Evolutionary conservation across 2,113 vertebrate genomes (phyloP).

Genomic region (Pogona vitticeps): DNA sequence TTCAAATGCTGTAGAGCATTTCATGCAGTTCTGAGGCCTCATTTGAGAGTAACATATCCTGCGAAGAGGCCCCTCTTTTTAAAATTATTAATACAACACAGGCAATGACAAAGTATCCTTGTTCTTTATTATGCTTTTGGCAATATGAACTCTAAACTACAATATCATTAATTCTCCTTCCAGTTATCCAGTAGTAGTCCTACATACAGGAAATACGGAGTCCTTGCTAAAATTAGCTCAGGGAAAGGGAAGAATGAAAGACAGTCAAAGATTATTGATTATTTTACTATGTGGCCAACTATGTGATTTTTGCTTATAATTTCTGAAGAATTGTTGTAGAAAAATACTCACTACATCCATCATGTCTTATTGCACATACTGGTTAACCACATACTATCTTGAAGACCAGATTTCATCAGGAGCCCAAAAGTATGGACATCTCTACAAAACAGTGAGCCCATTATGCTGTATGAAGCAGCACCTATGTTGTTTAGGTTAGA

Average conservation of each 20-base stretch:
- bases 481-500: background rate
- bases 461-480: background rate
- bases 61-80: slow-evolving; percentile 9
- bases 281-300: background rate
- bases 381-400: background rate
- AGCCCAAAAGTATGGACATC: background rate
- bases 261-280: background rate
- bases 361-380: background rate
- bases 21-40: background rate
- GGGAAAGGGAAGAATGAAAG: background rate
- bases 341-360: background rate
- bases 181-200: background rate
- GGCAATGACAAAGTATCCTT: slow-evolving; percentile 17
- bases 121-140: slow-evolving; percentile 4
- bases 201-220: background rate
- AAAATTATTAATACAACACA: background rate
- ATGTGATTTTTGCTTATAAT: background rate
- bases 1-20: background rate
- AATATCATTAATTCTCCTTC: slow-evolving; percentile 1
- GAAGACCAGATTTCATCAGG: background rate
- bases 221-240: background rate
- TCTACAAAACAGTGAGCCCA: background rate
- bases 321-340: background rate
- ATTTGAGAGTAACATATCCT: slow-evolving; percentile 4
- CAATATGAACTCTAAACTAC: background rate